Base-by-base conservation (phyloP, 2,797 vertebrate species). In the Alectoris magna region DNA sequence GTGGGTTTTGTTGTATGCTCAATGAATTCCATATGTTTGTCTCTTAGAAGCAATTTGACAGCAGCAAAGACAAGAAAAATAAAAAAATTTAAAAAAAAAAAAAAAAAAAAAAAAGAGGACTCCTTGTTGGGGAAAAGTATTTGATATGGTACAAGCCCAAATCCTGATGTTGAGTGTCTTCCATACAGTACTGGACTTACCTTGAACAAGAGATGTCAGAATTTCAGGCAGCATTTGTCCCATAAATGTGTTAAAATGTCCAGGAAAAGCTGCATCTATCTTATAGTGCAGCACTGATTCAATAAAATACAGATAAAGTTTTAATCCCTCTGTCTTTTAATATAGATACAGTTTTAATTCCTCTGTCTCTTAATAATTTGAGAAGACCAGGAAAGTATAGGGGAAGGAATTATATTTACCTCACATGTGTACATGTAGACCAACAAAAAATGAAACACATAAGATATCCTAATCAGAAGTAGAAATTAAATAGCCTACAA, bases 21-120 rank as follows among this genome's bases (percentile, higher is more conserved):
- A 11, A 96, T 95, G 83, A 84, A 92, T 92, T 88, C 87, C 94
- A 86, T 92, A 60, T 95, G 93, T 95, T 92, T 18, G 23, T 84
- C 76, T 86, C 67, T 79, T 84, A 86, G 74, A 95, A 93, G 63
- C 27, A 68, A 76, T 79, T 88, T 81, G 80, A 95, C 89, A 93
- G 75, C 60, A 88, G 70, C 60, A 67, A 89, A 75, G 62, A 83
- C 39, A 87, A 48, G 76, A 71, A 90, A 84, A 92, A 71, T 34
- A 34, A 34, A 41, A 41, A 11, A 41, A 41, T n/a, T n/a, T 41
- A 41, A 41, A 41, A 39, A 39, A 90, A 95, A 84, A 75, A 72
- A 92, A 75, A 92, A 26, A 38, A 8, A 95, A 78, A 75, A 72
- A 90, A 12, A 39, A 8, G 24, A 76, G 56, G 22, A 39, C 14